Evolutionary conservation across 2,888 invertebrate species (phyloP).

Genomic region (Maniola hyperantus): DNA sequence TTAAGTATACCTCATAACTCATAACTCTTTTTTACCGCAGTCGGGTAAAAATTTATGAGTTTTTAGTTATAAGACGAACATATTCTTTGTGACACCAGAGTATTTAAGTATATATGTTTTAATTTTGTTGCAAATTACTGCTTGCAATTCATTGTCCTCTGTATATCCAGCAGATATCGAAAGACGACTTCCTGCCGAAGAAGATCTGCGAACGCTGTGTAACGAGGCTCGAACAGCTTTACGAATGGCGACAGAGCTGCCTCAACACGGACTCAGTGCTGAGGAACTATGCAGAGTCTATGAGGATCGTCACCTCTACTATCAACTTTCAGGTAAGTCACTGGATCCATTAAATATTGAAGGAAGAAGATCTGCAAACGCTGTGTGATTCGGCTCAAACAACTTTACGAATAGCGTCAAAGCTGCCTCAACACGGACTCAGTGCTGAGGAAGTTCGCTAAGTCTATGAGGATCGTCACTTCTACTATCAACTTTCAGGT

Average conservation of each 20-base stretch:
- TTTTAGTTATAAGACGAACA: too few relatives aligned
- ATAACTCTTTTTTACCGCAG: too few relatives aligned
- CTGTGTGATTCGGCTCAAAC: constrained; percentile 85
- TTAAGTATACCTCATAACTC: too few relatives aligned
- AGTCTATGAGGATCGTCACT: constrained; percentile 7
- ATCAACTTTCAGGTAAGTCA: constrained; percentile 79
- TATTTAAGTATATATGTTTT: too few relatives aligned
- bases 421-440: constrained; percentile 48
- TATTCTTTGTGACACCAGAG: too few relatives aligned
- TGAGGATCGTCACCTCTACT: constrained; percentile 6
- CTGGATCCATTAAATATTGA: constrained; percentile 68
- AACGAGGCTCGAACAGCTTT: constrained; percentile 85
- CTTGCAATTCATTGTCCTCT: not conserved
- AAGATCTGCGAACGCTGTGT: constrained; percentile 88
- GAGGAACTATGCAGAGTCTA: constrained; percentile 7
- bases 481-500: constrained; percentile 78
- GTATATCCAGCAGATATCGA: constrained; percentile 83
- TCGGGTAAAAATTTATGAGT: too few relatives aligned
- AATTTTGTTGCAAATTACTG: not conserved
- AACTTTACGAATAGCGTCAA: constrained; percentile 87
- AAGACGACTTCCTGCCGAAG: constrained; percentile 87
- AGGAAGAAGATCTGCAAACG: constrained; percentile 85
- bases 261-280: constrained; percentile 7
- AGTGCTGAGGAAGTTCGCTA: constrained; percentile 2
- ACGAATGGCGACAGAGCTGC: constrained; percentile 85